Conservation (phyloP, 2,797 vertebrate genomes). For the Periophthalmus magnuspinnatus region DNA sequence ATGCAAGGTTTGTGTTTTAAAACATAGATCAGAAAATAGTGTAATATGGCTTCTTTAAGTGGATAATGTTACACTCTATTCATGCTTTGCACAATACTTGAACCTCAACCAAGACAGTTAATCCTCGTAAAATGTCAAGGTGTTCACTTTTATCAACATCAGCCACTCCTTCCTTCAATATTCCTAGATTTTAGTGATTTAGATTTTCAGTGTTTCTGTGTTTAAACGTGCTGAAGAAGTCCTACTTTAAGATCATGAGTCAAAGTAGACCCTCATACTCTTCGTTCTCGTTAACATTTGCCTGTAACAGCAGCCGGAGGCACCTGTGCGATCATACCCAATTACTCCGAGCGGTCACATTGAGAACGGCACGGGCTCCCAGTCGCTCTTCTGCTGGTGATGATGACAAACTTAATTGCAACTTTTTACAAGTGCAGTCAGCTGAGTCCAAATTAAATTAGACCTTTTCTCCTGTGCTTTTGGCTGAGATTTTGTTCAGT, state of each 20-base stretch:
- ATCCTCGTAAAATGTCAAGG: too few relatives aligned
- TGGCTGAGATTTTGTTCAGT: background rate
- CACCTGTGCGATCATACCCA: slow-evolving; percentile 30
- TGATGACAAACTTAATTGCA: slow-evolving; percentile 60
- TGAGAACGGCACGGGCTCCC: slow-evolving; percentile 30
- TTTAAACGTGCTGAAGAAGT: slow-evolving; percentile 6
- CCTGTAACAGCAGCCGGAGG: slow-evolving; percentile 20
- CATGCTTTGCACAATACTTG: too few relatives aligned
- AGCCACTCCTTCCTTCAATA: background rate
- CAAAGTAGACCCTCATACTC: slow-evolving; percentile 19
- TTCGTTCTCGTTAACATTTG: slow-evolving; percentile 27
- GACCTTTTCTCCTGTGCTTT: slow-evolving; percentile 37
- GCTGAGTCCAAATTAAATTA: slow-evolving; percentile 46
- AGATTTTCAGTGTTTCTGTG: background rate
- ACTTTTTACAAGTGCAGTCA: slow-evolving; percentile 51
- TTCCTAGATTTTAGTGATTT: background rate
- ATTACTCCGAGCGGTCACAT: slow-evolving; percentile 30
- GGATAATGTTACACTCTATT: too few relatives aligned
- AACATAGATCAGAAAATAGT: too few relatives aligned
- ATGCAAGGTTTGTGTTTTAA: too few relatives aligned
- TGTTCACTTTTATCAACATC: background rate
- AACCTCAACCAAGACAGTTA: too few relatives aligned
- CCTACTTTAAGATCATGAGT: slow-evolving; percentile 12
- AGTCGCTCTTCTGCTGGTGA: slow-evolving; percentile 27
- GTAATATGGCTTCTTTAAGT: too few relatives aligned